A percentile compares a stretch with the other conserved stretches of the same genome.
These are phyloP conservation scores for Ferdinandea cuprea DNA, from an alignment of 2,888 invertebrate genomes.

Conservation along the genomic window DNA sequence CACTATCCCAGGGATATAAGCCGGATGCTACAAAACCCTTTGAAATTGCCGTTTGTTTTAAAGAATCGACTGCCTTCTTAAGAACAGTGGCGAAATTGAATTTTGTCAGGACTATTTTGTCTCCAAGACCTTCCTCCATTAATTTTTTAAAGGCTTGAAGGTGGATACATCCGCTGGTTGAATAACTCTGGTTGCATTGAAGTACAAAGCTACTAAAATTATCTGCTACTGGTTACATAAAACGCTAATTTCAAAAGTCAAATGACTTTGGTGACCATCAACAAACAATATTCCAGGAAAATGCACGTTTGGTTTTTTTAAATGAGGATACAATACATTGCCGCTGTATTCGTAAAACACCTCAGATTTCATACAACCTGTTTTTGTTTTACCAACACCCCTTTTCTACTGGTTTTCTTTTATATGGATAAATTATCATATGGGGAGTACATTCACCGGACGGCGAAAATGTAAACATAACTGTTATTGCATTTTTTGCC, in stretches of 20 bases:
- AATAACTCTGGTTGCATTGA: background rate
- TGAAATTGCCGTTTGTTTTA: constrained; percentile 1
- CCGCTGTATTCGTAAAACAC: background rate
- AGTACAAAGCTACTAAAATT: background rate
- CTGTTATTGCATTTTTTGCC: constrained; percentile 14
- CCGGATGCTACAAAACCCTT: constrained; percentile 23
- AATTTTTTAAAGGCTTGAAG: background rate
- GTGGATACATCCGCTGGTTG: background rate
- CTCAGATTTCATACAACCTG: too few relatives aligned
- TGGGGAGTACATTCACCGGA: constrained; percentile 4
- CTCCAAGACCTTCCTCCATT: constrained; percentile 21
- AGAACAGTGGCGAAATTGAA: constrained; percentile 12
- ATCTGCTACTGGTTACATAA: background rate
- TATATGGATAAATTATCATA: constrained; percentile 1
- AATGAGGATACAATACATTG: background rate
- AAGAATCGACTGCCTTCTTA: background rate
- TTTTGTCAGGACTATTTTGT: constrained; percentile 20
- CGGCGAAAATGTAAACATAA: constrained; percentile 24
- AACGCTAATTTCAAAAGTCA: background rate
- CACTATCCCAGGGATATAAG: constrained; percentile 16
- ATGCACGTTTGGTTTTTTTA: background rate
- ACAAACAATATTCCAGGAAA: background rate
- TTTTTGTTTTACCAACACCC: too few relatives aligned
- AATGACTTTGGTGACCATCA: background rate
- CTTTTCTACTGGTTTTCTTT: background rate